A percentile compares a stretch with the other conserved stretches of the same genome.
These are phyloP conservation scores for Drosophila guanche DNA, from an alignment of 1,140 invertebrate genomes.

Conservation along the genomic window DNA sequence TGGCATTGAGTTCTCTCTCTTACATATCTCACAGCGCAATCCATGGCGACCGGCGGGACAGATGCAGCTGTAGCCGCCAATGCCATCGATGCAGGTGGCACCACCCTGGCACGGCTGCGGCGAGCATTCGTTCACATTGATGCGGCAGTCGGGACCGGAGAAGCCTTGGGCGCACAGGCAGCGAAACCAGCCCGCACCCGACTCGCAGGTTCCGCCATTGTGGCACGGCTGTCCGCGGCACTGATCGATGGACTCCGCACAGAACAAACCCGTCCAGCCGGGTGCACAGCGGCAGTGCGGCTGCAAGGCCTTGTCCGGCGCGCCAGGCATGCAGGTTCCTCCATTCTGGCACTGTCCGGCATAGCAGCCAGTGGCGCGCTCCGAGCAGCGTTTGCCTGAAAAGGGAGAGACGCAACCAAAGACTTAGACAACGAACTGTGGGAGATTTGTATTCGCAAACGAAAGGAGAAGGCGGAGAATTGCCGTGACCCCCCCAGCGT, in stretches of 20 bases:
- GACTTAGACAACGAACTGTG: slow-evolving; percentile 70
- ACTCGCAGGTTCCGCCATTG: slow-evolving; percentile 91
- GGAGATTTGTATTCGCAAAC: not conserved
- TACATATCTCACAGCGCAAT: slow-evolving; percentile 86
- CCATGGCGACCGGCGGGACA: slow-evolving; percentile 92
- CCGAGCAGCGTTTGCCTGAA: slow-evolving; percentile 79
- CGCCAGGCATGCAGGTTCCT: slow-evolving; percentile 87
- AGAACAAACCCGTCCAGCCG: slow-evolving; percentile 80
- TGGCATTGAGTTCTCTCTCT: slow-evolving; percentile 28
- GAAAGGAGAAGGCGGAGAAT: slow-evolving; percentile 22
- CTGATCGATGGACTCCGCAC: slow-evolving; percentile 79
- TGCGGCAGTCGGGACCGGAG: slow-evolving; percentile 89
- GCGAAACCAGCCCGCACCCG: slow-evolving; percentile 90
- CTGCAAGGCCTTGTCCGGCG: slow-evolving; percentile 68
- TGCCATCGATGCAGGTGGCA: slow-evolving; percentile 91
- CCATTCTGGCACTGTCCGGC: slow-evolving; percentile 87
- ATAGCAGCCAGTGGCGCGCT: slow-evolving; percentile 78
- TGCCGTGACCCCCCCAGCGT: slow-evolving; percentile 32
- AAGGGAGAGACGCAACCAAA: slow-evolving; percentile 41
- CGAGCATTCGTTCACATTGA: slow-evolving; percentile 91
- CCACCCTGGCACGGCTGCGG: slow-evolving; percentile 93
- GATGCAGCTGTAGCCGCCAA: slow-evolving; percentile 91
- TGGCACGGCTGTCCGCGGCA: slow-evolving; percentile 86
- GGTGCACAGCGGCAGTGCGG: slow-evolving; percentile 74
- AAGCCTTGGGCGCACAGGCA: slow-evolving; percentile 93